Base-by-base conservation (phyloP, 2,797 vertebrate species). In the Carapus acus region DNA sequence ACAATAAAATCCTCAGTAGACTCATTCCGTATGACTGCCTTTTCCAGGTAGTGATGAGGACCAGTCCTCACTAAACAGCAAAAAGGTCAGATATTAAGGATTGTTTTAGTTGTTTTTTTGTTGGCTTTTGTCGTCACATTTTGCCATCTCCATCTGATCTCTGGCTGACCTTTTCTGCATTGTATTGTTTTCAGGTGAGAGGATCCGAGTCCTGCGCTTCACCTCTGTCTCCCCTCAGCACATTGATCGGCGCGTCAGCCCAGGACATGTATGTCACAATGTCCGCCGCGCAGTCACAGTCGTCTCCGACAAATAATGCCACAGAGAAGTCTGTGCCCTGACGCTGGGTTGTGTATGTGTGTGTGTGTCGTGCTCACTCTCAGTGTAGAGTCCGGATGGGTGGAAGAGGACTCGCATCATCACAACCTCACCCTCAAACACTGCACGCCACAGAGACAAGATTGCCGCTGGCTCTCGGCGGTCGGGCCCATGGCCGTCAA, bases 341-440 rank as follows among this genome's bases (percentile, higher is more conserved):
- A n/a, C n/a, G n/a, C n/a, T n/a, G n/a, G n/a, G n/a, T n/a, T n/a
- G n/a, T n/a, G n/a, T n/a, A n/a, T n/a, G n/a, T n/a, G n/a, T 36
- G 6, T 33, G 31, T 21, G 6, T 19, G 15, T 43, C 43, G 17
- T 37, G 38, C 43, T 33, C 8, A 1, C 57, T 23, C 31, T 61
- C 82, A 98, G 94, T 76, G 72, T 81, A 76, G 90, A 91, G 67
- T 74, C 89, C 42, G 50, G 79, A 51, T 87, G 88, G 80, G 57
- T 86, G 67, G 74, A 64, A 54, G 92, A 94, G 76, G 83, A 91
- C 33, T 73, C 79, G 50, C 57, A 76, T 11, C 54, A 64, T 53
- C 43, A 85, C 83, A 9, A n/a, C n/a, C n/a, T 79, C 77, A 84
- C 79, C 19, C 85, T 87, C 46, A 89, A 90, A 74, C 87, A 83